phyloP scores from a whole-genome alignment of 1,140 invertebrate species.

The Cardiocondyla obscurior region DNA sequence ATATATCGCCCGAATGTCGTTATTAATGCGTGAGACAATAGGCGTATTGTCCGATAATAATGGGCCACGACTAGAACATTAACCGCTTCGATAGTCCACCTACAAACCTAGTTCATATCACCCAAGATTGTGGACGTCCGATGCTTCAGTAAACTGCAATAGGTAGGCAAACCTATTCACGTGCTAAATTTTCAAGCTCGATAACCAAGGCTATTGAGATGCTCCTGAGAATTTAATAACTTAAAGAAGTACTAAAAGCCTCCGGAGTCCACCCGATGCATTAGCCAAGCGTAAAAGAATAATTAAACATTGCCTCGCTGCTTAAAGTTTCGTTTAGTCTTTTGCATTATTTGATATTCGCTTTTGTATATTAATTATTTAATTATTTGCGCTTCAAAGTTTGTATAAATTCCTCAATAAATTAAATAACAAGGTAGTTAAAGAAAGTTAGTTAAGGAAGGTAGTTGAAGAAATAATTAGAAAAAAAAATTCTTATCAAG shows the following conservation, averaged over 20 bases:
- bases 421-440: not conserved
- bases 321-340: not conserved
- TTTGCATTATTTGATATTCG: not conserved
- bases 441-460: too few species aligned
- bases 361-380: too few species aligned
- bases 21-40: constrained; percentile 12
- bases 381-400: not conserved
- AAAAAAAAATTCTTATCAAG: not conserved
- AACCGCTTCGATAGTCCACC: constrained; percentile 21
- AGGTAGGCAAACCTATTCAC: constrained; percentile 6
- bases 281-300: not conserved
- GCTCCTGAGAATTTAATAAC: constrained; percentile 29
- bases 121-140: constrained; percentile 25
- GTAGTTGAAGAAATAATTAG: too few species aligned
- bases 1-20: not conserved
- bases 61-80: constrained; percentile 36
- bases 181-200: constrained; percentile 26
- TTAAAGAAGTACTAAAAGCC: not conserved
- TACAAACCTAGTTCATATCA: constrained; percentile 44
- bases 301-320: not conserved
- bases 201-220: constrained; percentile 19
- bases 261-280: not conserved
- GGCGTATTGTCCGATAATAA: constrained; percentile 35
- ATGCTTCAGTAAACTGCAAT: constrained; percentile 37
- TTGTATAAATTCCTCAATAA: not conserved